Evolutionary conservation across 2,113 vertebrate genomes (phyloP).

Genomic region (Phoxinus phoxinus): DNA sequence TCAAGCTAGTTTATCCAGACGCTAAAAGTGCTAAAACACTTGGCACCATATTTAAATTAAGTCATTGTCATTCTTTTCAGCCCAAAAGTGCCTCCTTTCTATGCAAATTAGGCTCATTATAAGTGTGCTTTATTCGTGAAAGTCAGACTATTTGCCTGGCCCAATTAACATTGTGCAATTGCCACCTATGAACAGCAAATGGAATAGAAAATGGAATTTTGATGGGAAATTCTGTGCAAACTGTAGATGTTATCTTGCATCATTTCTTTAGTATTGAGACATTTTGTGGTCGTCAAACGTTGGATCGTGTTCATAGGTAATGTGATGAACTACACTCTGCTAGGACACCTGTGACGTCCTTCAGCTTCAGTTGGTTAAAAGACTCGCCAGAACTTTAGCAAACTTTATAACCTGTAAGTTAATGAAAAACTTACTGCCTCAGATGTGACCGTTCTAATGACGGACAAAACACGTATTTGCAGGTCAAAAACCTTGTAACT

Average conservation of each 20-base stretch:
- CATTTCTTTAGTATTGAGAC: neutral
- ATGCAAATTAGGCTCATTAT: neutral
- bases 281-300: neutral
- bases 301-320: neutral
- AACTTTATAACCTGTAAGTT: no score
- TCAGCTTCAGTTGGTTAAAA: no score
- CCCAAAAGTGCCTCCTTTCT: neutral
- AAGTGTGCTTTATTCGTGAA: neutral
- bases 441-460: no score
- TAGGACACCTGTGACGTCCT: no score
- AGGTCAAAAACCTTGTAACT: no score
- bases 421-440: no score
- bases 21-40: no score
- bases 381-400: no score
- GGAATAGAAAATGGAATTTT: neutral
- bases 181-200: neutral
- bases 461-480: no score
- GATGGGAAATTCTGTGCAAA: neutral
- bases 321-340: neutral
- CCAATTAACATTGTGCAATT: neutral
- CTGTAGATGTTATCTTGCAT: neutral
- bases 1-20: no score
- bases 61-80: neutral
- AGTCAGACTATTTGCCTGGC: neutral
- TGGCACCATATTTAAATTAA: no score